Evolutionary conservation across 2,797 vertebrate genomes (phyloP), one percentile per base, ranked within the genome.

Genomic region (Anomalospiza imberbis): DNA sequence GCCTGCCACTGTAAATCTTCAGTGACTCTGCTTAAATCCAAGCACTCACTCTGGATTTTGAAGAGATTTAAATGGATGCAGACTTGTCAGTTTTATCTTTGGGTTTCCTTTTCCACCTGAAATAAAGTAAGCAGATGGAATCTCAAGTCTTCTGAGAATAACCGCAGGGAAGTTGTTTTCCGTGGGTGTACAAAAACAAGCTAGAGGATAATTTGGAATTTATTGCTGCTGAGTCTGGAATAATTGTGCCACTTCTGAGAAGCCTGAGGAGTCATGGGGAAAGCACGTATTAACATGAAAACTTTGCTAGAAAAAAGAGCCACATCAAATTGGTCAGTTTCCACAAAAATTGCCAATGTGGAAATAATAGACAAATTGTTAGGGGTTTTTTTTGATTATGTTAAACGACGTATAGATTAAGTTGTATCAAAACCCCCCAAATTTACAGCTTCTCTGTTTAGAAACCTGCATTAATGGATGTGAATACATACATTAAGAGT

Each of bases 51-150:
- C 53, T 62, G 71, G 87, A 84, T 86, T 91, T 91, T 87, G 29
- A 76, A 93, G 74, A 73, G n/a, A 66, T 91, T 90, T 85, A 76
- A 88, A 86, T 62, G 50, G 68, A 80, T 87, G 53, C 28, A 87
- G 74, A 51, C 42, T 85, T 60, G 38, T 67, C 34, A 61, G 48
- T 80, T 94, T 89, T 85, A 54, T 77, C 51, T 84, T 74, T 68
- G 36, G 15, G 17, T 9, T 67, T 82, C 62, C 47, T 89, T 88
- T 88, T 84, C 34, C 65, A 73, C 88, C 61, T 85, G 53, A 87
- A 94, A 96, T 68, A 93, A 94, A 92, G 76, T 31, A 88, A 94
- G 80, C 91, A 96, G 88, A 96, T 77, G 80, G 91, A 93, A 92
- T 87, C 71, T 60, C 47, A 65, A 86, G 80, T 53, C 91, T 89